A percentile compares a stretch with the other conserved stretches of the same genome.
Conservation (phyloP, 2,797 vertebrate species). For the Okamejei kenojei region DNA sequence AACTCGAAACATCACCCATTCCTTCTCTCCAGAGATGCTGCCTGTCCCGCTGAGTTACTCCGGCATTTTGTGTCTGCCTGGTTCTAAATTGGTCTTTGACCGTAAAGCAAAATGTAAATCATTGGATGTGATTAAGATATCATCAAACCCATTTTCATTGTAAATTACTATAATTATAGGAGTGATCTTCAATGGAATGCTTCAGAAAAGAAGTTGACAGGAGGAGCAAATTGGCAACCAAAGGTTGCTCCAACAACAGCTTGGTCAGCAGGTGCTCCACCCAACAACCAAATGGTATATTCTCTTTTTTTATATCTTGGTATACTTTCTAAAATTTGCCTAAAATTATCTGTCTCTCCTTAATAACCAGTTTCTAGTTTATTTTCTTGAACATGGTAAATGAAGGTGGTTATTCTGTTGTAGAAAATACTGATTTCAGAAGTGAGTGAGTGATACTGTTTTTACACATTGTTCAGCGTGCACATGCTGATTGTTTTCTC, state of each 20-base stretch:
- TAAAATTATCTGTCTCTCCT: background rate
- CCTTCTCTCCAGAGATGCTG: no score
- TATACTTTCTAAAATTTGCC: no score
- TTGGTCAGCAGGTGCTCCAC: constrained; percentile 70
- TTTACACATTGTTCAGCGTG: background rate
- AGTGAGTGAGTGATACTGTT: background rate
- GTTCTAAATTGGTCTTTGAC: background rate
- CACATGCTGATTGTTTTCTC: background rate
- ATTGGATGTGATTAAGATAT: background rate
- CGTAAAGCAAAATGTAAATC: background rate
- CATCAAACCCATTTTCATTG: background rate
- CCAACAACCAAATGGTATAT: constrained; percentile 74
- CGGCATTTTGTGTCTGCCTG: no score
- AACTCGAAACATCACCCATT: no score
- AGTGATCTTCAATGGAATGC: constrained; percentile 84
- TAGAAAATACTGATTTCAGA: background rate
- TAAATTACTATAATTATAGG: constrained; percentile 36
- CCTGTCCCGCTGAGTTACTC: no score
- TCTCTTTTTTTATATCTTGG: background rate
- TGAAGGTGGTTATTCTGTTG: background rate
- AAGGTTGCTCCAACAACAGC: constrained; percentile 81
- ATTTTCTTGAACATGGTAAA: background rate
- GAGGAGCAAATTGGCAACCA: constrained; percentile 94
- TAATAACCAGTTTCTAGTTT: background rate
- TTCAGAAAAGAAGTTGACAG: constrained; percentile 88